These are phyloP conservation scores for Pseudomugil tenellus DNA, from an alignment of 2,797 vertebrate species.

Conservation along the genomic window DNA sequence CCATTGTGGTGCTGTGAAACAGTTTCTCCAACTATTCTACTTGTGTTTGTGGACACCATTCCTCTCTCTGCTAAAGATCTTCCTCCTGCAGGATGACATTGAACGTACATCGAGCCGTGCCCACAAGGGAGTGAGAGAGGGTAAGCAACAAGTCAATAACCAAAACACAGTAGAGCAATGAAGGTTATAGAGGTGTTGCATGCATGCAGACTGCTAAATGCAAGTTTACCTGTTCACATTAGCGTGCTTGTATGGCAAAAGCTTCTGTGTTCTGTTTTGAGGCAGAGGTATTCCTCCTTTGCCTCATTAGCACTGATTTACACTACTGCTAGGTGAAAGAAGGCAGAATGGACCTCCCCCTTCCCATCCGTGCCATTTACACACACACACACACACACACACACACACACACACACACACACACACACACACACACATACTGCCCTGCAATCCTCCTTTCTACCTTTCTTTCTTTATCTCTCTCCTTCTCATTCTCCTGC, in stretches of 20 bases:
- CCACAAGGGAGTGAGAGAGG: slow-evolving; percentile 58
- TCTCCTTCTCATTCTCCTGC: slow-evolving; percentile 81
- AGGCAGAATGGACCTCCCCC: slow-evolving; percentile 71
- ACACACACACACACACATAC: slow-evolving; percentile 40
- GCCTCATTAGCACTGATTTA: slow-evolving; percentile 86
- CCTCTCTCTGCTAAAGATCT: slow-evolving; percentile 43
- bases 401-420: slow-evolving; percentile 44
- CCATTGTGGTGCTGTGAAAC: slow-evolving; percentile 34
- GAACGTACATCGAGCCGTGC: slow-evolving; percentile 53
- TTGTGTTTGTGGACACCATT: slow-evolving; percentile 47
- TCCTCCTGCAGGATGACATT: slow-evolving; percentile 60
- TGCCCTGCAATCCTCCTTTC: slow-evolving; percentile 46
- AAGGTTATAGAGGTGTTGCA: slow-evolving; percentile 62
- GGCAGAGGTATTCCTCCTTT: slow-evolving; percentile 76
- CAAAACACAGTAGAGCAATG: slow-evolving; percentile 63
- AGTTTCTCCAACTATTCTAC: slow-evolving; percentile 48
- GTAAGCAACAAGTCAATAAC: slow-evolving; percentile 80
- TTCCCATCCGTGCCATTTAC: slow-evolving; percentile 48
- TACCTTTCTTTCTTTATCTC: slow-evolving; percentile 64
- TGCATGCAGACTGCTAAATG: slow-evolving; percentile 60
- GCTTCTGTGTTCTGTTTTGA: slow-evolving; percentile 58
- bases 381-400: slow-evolving; percentile 43
- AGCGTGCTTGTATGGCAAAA: slow-evolving; percentile 47
- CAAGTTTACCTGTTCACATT: slow-evolving; percentile 57
- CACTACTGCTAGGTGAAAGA: slow-evolving; percentile 77